Evolutionary conservation across 1,140 invertebrate species (phyloP).

Genomic region (Drosophila mojavensis): DNA sequence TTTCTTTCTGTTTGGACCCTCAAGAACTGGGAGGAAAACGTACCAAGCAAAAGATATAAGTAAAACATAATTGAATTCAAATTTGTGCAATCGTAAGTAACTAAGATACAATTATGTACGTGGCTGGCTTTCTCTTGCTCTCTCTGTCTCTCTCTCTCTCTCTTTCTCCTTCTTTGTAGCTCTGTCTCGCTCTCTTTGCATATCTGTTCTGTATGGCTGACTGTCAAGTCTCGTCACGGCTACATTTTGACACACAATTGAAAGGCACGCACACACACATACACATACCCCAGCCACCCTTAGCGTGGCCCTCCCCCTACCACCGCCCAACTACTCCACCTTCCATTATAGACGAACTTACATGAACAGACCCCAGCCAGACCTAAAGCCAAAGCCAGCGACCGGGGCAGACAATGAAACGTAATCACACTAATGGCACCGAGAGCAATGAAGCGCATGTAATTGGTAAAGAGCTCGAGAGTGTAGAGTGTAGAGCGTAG

Average conservation of each 20-base stretch:
- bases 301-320: neutral
- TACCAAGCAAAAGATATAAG: constrained; percentile 51
- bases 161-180: constrained; percentile 15
- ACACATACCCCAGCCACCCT: constrained; percentile 30
- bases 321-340: neutral
- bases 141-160: constrained; percentile 15
- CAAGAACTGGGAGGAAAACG: constrained; percentile 1
- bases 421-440: constrained; percentile 82
- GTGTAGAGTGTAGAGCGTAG: constrained; percentile 52
- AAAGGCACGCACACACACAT: constrained; percentile 71
- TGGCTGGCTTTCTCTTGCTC: constrained; percentile 55
- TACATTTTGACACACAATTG: constrained; percentile 83
- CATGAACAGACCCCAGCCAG: constrained; percentile 22
- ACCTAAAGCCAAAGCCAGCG: constrained; percentile 42
- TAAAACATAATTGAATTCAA: constrained; percentile 61
- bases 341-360: constrained; percentile 24
- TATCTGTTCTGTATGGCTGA: constrained; percentile 44
- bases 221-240: constrained; percentile 79
- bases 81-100: constrained; percentile 79
- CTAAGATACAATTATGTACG: constrained; percentile 83
- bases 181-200: constrained; percentile 15
- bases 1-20: constrained; percentile 56
- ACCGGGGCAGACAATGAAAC: constrained; percentile 78
- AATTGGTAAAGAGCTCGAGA: constrained; percentile 81
- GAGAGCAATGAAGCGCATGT: constrained; percentile 81